Evolutionary conservation across 2,888 invertebrate genomes (phyloP), one percentile per base, ranked within the genome.

Genomic region (Chalcis sispes): DNA sequence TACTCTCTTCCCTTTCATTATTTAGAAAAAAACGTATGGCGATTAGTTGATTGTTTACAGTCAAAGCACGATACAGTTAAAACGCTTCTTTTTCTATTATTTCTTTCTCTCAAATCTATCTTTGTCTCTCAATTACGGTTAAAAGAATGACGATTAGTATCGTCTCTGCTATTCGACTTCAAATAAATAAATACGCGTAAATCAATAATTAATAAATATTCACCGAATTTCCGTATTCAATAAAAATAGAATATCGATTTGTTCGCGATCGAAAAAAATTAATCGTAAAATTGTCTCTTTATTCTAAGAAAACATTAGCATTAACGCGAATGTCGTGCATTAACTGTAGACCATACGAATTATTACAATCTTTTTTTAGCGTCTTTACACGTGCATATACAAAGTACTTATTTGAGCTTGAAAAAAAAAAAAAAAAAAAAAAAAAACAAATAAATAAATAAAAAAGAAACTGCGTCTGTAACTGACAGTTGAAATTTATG

Each of bases 1-100:
- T 87, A 82, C 83, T 77, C 83, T 81, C 81, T 82, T 75, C 78
- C 79, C 69, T 75, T 79, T 74, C 64, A 79, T 72, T 61, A 59
- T 59, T 50, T 71, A 54, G 56, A 66, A 8, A 56, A 46, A 70
- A 58, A 40, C 56, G 54, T 62, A 25, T 66, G 32, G 46, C 27
- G 48, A 71, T 70, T 71, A 71, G 66, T 66, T 70, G 25, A 62
- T 29, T 70, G 73, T 74, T 73, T 59, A 70, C 69, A 73, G 65
- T 70, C 52, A 71, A 74, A 74, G 77, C 72, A 74, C 71, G 77
- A 70, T 65, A n/a, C n/a, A 42, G 46, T 8, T 18, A 25, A 32
- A 61, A 15, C n/a, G 50, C 62, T 62, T 56, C 18, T 27, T 18
- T 27, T 25, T 52, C 23, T 42, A 23, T 20, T 50, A 32, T 20